Evolutionary conservation across 2,797 vertebrate genomes (phyloP), one percentile per base, ranked within the genome.

Genomic region (Scleropages formosus): DNA sequence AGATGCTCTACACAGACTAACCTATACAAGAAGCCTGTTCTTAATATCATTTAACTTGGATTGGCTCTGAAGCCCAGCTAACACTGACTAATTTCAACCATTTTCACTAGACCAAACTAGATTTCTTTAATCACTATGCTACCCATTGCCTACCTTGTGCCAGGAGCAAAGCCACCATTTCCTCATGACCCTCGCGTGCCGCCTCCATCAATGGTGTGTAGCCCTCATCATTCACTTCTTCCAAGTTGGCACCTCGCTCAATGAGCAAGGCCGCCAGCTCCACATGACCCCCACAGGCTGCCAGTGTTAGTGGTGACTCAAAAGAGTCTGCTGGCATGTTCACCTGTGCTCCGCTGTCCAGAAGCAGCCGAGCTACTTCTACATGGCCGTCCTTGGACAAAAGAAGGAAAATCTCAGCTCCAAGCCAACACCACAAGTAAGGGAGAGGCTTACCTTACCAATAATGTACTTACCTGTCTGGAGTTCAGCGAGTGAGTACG

Each of bases 261-360:
- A 99, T 99, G 68, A 99, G 94, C 27, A 99, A 89, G 60, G 96
- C 95, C 69, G 98, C 96, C 70, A 99, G 85, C 83, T 98, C 97
- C 80, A 99, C 97, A 0, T 99, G 97, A 72, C 97, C 97, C 12
- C 97, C 97, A 16, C 97, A 99, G 24, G 97, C 97, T 67, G 97
- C 97, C 53, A 99, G 91, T 0, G 97, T 99, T 60, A 99, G 91
- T 0, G 97, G 97, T 13, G 97, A 99, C 78, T 99, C 97, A 24
- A 99, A 99, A 10, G 97, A 99, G 88, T 98, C 97, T 0, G 97
- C 97, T 67, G 97, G 97, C 97, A 99, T 99, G 86, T 99, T 99
- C 84, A 99, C 98, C 89, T 99, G 98, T 68, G 98, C 98, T 3
- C 98, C 98, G 74, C 98, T 99, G 90, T 99, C 98, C 88, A 99